These are phyloP conservation scores for Incurvaria masculella DNA, from an alignment of 2,888 invertebrate species.

Conservation along the genomic window DNA sequence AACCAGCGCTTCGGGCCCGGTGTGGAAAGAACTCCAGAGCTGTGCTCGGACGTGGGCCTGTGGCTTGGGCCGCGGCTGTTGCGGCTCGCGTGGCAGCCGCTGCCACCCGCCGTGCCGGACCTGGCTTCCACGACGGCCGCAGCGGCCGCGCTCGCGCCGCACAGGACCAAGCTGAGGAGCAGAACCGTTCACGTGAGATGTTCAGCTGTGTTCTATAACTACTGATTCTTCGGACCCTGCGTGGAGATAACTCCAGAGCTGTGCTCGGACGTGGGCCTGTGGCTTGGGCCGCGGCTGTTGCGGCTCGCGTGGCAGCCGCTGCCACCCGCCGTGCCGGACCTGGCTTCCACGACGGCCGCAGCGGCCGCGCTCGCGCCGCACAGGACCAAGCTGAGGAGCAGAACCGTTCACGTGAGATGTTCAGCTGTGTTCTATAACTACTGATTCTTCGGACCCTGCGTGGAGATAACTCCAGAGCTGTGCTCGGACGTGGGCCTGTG, in stretches of 20 bases:
- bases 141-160: slow-evolving; percentile 20
- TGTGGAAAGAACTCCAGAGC: slow-evolving; percentile 35
- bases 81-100: slow-evolving; percentile 34
- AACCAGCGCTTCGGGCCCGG: slow-evolving; percentile 58
- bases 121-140: slow-evolving; percentile 21
- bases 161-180: slow-evolving; percentile 24
- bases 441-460: slow-evolving; percentile 55
- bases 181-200: no score
- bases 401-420: no score
- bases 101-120: slow-evolving; percentile 27
- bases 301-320: slow-evolving; percentile 35
- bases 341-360: slow-evolving; percentile 21
- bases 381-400: slow-evolving; percentile 23
- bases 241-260: slow-evolving; percentile 37
- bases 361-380: slow-evolving; percentile 22
- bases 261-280: slow-evolving; percentile 53
- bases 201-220: slow-evolving; percentile 50
- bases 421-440: slow-evolving; percentile 52
- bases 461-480: slow-evolving; percentile 36
- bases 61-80: slow-evolving; percentile 49
- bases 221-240: slow-evolving; percentile 57
- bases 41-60: slow-evolving; percentile 51
- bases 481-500: slow-evolving; percentile 56
- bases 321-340: slow-evolving; percentile 27
- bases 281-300: slow-evolving; percentile 45